These are phyloP conservation scores for Episyrphus balteatus DNA, from an alignment of 1,140 invertebrate genomes.

Conservation along the genomic window DNA sequence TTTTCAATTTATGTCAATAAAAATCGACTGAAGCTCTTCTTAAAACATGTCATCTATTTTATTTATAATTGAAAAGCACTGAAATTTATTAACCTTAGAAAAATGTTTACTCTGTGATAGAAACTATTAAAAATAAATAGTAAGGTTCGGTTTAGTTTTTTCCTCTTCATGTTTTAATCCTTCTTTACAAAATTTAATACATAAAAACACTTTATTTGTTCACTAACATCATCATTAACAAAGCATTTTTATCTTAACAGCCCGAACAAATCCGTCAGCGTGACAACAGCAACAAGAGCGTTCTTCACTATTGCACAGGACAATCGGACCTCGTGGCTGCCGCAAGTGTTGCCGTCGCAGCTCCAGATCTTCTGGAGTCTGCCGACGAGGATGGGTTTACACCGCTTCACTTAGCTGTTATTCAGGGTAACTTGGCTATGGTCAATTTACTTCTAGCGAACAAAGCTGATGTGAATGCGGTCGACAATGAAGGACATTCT, in stretches of 20 bases:
- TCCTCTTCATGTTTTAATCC: too few species aligned
- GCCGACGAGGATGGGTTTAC: conserved; percentile 90
- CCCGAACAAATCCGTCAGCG: conserved; percentile 49
- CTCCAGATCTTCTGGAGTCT: conserved; percentile 65
- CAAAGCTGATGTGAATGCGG: conserved; percentile 74
- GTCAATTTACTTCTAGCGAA: conserved; percentile 69
- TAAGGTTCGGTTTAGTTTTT: too few species aligned
- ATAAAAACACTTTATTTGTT: too few species aligned
- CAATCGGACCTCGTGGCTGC: conserved; percentile 45
- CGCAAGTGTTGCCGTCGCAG: conserved; percentile 53
- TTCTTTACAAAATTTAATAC: too few species aligned
- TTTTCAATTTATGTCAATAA: too few species aligned
- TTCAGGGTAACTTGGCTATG: conserved; percentile 75
- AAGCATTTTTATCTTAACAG: conserved; percentile 37
- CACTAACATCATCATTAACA: too few species aligned
- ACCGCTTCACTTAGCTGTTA: conserved; percentile 83
- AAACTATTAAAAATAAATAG: too few species aligned
- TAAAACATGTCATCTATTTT: too few species aligned
- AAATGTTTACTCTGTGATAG: too few species aligned
- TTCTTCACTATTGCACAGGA: conserved; percentile 82
- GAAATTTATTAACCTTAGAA: too few species aligned
- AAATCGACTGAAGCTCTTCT: too few species aligned
- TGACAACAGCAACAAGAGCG: conserved; percentile 74
- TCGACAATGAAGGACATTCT: conserved; percentile 89
- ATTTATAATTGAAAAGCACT: too few species aligned